Conservation (phyloP, 1,140 invertebrate species). For the Coptotermes formosanus region DNA sequence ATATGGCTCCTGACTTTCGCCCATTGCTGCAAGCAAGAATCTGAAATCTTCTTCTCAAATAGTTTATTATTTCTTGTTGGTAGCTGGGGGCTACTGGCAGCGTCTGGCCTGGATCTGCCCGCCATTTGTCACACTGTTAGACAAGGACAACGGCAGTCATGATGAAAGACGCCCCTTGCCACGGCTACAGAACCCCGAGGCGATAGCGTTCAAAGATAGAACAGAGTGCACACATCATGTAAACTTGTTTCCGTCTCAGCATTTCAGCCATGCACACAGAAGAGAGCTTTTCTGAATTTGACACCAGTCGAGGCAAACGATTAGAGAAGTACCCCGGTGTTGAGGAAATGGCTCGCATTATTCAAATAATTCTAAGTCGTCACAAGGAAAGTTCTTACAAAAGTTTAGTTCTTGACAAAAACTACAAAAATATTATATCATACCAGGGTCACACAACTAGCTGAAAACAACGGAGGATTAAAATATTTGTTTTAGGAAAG, state of each 20-base stretch:
- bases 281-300: not conserved
- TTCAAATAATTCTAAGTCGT: too few species aligned
- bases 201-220: constrained; percentile 8
- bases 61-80: constrained; percentile 14
- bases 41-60: not conserved
- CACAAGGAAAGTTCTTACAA: too few species aligned
- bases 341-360: too few species aligned
- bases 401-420: too few species aligned
- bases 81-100: not conserved
- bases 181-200: not conserved
- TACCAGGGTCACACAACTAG: too few species aligned
- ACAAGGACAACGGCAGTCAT: not conserved
- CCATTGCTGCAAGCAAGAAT: constrained; percentile 3
- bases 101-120: constrained; percentile 14
- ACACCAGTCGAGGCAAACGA: too few species aligned
- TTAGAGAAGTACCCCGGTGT: too few species aligned
- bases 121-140: not conserved
- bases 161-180: constrained; percentile 7
- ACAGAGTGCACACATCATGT: not conserved
- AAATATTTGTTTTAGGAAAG: too few species aligned
- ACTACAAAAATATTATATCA: too few species aligned
- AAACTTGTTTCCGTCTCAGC: not conserved
- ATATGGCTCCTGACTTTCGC: not conserved
- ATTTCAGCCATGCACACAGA: too few species aligned
- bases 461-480: too few species aligned